phyloP scores from a whole-genome alignment of 1,140 invertebrate genomes.

The Batillaria attramentaria region DNA sequence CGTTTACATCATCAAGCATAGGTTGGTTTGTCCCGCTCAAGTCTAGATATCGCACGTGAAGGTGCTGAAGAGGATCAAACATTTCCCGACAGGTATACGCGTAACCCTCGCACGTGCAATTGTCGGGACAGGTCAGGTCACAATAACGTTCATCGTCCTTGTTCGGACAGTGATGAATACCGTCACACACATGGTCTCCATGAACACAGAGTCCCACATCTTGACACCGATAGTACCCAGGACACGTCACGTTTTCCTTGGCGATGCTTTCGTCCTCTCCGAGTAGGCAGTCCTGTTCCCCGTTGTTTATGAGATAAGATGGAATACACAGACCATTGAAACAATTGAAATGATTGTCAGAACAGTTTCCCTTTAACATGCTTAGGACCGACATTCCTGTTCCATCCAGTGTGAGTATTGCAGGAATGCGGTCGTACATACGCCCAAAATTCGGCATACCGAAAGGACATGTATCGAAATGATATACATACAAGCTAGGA shows the following conservation, averaged over 20 bases:
- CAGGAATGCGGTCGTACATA: too few species aligned
- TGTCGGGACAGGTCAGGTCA: conserved; percentile 3
- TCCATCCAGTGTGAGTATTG: conserved; percentile 22
- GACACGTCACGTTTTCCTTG: conserved; percentile 14
- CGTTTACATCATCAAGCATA: not conserved
- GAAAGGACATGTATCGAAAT: conserved; percentile 14
- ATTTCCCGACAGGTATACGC: conserved; percentile 17
- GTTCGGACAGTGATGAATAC: conserved; percentile 34
- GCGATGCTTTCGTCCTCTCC: conserved; percentile 32
- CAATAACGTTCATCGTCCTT: conserved; percentile 37
- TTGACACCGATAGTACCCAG: conserved; percentile 27
- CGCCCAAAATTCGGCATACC: too few species aligned
- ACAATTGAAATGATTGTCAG: conserved; percentile 18
- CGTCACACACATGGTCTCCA: conserved; percentile 31
- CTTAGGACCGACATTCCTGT: conserved; percentile 26
- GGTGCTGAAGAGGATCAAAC: not conserved
- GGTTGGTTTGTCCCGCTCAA: not conserved
- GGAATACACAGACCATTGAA: conserved; percentile 16
- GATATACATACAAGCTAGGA: not conserved
- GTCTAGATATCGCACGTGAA: conserved; percentile 22
- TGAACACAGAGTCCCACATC: conserved; percentile 24
- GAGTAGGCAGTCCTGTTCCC: conserved; percentile 24
- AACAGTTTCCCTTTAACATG: not conserved
- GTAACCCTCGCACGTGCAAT: conserved; percentile 29
- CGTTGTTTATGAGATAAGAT: conserved; percentile 32